phyloP scores from a whole-genome alignment of 1,140 invertebrate genomes.

The Drosophila teissieri region DNA sequence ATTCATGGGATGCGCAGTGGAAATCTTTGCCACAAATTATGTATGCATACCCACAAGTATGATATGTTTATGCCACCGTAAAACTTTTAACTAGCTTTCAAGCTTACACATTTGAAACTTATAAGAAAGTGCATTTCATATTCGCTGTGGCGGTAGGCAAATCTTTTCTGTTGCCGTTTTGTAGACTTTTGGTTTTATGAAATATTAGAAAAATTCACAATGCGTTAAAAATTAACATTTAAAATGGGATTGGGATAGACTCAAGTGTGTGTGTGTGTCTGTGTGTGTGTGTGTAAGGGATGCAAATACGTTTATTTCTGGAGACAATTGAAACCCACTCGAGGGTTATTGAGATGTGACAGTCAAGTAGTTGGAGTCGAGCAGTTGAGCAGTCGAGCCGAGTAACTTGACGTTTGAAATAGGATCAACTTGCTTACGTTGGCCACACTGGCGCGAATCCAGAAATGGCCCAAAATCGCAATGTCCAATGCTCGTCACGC shows the following conservation, averaged over 20 bases:
- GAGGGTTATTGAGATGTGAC: slow-evolving; percentile 82
- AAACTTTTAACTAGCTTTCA: neutral
- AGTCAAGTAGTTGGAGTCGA: slow-evolving; percentile 73
- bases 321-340: slow-evolving; percentile 82
- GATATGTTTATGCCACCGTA: neutral
- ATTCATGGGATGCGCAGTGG: neutral
- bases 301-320: slow-evolving; percentile 82
- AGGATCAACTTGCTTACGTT: slow-evolving; percentile 61
- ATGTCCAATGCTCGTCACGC: slow-evolving; percentile 40
- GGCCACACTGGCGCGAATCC: slow-evolving; percentile 24
- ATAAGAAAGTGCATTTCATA: slow-evolving; percentile 12
- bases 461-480: slow-evolving; percentile 14
- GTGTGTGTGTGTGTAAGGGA: slow-evolving; percentile 35
- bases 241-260: slow-evolving; percentile 63
- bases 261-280: slow-evolving; percentile 12
- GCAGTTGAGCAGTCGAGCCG: slow-evolving; percentile 32
- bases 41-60: too few relatives aligned
- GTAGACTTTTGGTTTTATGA: slow-evolving; percentile 49
- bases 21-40: neutral
- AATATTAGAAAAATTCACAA: slow-evolving; percentile 77
- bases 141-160: neutral
- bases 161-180: neutral
- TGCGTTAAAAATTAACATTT: slow-evolving; percentile 82
- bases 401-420: slow-evolving; percentile 79
- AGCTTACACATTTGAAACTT: neutral